Evolutionary conservation across 2,888 invertebrate genomes (phyloP).

Genomic region (Gasteruption jaculator): DNA sequence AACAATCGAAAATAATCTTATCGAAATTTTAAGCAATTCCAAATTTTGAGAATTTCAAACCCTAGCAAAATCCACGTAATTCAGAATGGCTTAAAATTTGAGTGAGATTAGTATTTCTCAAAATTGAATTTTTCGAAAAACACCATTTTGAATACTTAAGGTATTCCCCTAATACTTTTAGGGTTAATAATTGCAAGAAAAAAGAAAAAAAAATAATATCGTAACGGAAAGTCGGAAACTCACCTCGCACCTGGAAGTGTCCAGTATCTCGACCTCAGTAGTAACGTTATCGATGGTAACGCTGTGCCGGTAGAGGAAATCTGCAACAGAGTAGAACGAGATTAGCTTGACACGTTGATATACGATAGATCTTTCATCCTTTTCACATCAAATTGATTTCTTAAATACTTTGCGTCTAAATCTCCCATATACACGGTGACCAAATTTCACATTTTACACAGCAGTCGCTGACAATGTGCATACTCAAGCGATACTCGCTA

Average conservation of each 20-base stretch:
- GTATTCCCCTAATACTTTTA: no score
- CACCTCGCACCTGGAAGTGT: conserved; percentile 78
- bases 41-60: no score
- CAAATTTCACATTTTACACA: conserved; percentile 34
- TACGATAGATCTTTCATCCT: conserved; percentile 7
- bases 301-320: conserved; percentile 75
- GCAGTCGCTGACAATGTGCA: conserved; percentile 25
- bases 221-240: no score
- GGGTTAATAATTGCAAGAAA: conserved; percentile 5
- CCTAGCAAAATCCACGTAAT: no score
- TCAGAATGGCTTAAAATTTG: no score
- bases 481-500: neutral
- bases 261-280: conserved; percentile 75
- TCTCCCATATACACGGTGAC: no score
- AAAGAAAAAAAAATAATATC: conserved; percentile 11
- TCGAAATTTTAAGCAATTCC: no score
- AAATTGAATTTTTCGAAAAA: no score
- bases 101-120: no score
- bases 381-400: neutral
- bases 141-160: no score
- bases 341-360: conserved; percentile 16
- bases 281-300: conserved; percentile 73
- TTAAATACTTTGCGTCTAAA: neutral
- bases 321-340: conserved; percentile 57
- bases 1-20: no score